Percentiles rank a stretch among this genome's conserved stretches.
These are phyloP conservation scores for Ondatra zibethicus DNA, from an alignment of 2,113 vertebrate genomes.

Conservation along the genomic window DNA sequence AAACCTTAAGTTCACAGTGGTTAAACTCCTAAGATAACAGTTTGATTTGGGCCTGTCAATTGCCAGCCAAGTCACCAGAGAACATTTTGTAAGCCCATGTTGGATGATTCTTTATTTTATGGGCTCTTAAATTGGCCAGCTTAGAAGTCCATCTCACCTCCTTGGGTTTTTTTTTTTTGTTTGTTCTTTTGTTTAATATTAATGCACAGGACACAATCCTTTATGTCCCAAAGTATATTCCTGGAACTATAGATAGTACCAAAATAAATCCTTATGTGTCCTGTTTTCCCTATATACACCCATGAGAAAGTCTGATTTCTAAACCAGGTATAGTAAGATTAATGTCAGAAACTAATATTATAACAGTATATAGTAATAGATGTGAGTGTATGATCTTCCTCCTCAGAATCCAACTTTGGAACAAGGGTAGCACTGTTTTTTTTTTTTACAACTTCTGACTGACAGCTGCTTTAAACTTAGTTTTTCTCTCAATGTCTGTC, in stretches of 20 bases:
- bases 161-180: not conserved
- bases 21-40: constrained; percentile 6
- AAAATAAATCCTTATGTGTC: not conserved
- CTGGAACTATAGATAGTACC: not conserved
- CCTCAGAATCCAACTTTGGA: not conserved
- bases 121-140: not conserved
- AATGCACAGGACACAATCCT: not conserved
- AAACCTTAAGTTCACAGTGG: not conserved
- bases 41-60: not conserved
- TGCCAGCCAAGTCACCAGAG: not conserved
- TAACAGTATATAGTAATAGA: not conserved
- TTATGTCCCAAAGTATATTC: not conserved
- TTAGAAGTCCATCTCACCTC: not conserved
- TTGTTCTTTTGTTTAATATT: not conserved
- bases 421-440: not conserved
- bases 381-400: not conserved
- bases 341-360: not conserved
- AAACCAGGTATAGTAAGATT: not conserved
- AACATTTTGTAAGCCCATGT: not conserved
- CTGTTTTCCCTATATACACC: not conserved
- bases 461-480: not conserved
- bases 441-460: not conserved
- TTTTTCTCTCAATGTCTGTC: not conserved
- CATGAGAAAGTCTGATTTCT: not conserved
- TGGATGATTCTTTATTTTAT: not conserved